phyloP scores from a whole-genome alignment of 2,113 vertebrate species.

The Cochlearius cochlearius region DNA sequence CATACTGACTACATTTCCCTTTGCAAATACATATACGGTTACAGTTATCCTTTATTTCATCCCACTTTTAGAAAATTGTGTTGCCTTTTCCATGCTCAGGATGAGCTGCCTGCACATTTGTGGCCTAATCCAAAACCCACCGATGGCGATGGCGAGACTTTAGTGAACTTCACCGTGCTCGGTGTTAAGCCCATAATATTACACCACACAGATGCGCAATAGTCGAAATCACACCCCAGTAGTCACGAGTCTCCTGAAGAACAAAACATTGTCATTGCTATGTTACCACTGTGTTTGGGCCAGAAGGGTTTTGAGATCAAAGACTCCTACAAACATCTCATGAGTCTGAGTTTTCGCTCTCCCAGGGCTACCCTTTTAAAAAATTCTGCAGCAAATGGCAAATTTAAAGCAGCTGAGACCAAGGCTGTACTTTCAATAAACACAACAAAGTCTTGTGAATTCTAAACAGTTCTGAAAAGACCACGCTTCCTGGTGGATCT shows the following conservation, averaged over 20 bases:
- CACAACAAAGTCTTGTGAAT: conserved; percentile 20
- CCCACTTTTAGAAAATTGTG: neutral
- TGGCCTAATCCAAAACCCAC: neutral
- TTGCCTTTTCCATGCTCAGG: neutral
- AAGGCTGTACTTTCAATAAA: conserved; percentile 15
- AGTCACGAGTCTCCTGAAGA: neutral
- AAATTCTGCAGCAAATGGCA: conserved; percentile 24
- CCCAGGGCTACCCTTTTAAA: neutral
- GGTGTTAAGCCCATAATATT: neutral
- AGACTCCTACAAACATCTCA: neutral
- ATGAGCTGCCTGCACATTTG: neutral
- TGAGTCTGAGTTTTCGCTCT: neutral
- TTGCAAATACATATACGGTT: neutral
- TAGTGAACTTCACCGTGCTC: neutral
- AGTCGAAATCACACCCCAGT: neutral
- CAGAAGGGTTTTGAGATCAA: neutral
- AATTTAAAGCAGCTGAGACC: conserved; percentile 33
- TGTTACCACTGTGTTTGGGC: neutral
- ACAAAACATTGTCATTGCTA: neutral
- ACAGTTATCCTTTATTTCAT: neutral
- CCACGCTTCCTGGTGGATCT: conserved; percentile 6
- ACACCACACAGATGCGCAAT: neutral
- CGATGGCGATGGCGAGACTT: neutral
- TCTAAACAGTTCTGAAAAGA: conserved; percentile 39
- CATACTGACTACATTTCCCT: neutral